Conservation (phyloP, 2,888 invertebrate genomes). For the Baccha elongata region DNA sequence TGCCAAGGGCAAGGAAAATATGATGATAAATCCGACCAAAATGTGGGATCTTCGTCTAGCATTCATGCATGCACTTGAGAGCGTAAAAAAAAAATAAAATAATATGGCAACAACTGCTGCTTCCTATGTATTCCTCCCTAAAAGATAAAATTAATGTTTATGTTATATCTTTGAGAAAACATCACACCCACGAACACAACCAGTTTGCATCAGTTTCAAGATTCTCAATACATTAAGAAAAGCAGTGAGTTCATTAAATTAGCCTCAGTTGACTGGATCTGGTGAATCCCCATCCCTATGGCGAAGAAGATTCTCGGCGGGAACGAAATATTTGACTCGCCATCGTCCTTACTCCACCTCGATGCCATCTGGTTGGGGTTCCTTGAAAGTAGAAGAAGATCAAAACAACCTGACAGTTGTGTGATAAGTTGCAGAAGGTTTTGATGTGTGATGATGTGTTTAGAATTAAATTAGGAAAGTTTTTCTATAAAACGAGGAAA, state of each 20-base stretch:
- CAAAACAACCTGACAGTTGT: constrained; percentile 59
- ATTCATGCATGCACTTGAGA: constrained; percentile 43
- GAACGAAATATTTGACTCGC: constrained; percentile 20
- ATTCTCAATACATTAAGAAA: too few relatives aligned
- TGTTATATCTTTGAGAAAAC: constrained; percentile 58
- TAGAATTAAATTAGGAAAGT: constrained; percentile 71
- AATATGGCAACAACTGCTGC: constrained; percentile 1
- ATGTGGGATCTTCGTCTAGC: constrained; percentile 52
- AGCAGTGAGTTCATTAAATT: constrained; percentile 69
- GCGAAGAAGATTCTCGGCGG: not conserved
- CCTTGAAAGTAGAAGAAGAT: constrained; percentile 12
- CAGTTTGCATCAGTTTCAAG: constrained; percentile 20
- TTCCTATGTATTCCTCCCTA: not conserved
- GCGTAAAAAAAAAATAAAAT: constrained; percentile 17
- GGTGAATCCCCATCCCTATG: constrained; percentile 8
- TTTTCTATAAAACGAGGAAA: constrained; percentile 14
- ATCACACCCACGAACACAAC: constrained; percentile 43
- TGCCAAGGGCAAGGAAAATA: constrained; percentile 7
- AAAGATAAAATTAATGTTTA: constrained; percentile 64
- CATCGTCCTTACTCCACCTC: not conserved
- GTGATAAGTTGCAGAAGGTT: constrained; percentile 62
- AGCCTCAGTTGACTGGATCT: constrained; percentile 64
- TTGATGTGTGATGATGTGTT: constrained; percentile 68
- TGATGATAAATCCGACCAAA: constrained; percentile 61
- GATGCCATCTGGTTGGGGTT: constrained; percentile 37